Evolutionary conservation across 2,888 invertebrate genomes (phyloP), one percentile per base, ranked within the genome.

Genomic region (Deilephila elpenor): DNA sequence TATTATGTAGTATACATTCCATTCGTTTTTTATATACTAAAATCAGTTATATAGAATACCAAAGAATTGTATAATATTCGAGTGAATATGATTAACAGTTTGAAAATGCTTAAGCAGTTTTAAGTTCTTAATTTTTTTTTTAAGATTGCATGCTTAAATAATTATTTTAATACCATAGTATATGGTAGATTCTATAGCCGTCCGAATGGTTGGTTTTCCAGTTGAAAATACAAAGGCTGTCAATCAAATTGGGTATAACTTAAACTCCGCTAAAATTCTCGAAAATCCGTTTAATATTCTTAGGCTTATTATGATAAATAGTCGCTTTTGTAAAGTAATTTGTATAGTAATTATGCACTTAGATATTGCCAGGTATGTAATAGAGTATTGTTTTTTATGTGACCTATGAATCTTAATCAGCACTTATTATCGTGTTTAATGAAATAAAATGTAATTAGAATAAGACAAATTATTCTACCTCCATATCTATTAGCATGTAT

Each of bases 381-480:
- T 44, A 64, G 6, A 25, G 25, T 44, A 20, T 20, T 44, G 14
- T 44, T 64, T 64, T 25, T 64, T n/a, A 44, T 20, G 7, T 29
- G 14, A 44, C 44, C 11, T 44, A 11, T 44, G 14, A 60, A 56
- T 29, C 29, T 60, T 17, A 37, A 44, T 44, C 44, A 37, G 44
- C 64, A 64, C 62, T n/a, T n/a, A 62, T 20, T 3, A 64, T 60
- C 19, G 20, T 37, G 20, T 64, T 11, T 32, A 32, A 64, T 62
- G 32, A 32, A 17, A 29, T 32, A 19, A 14, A 25, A 17, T 29
- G 2, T 29, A 29, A 37, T 44, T 64, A 64, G 44, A 20, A 44
- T 64, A 64, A 64, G 64, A 37, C n/a, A 20, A 37, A 20, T 34
- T 64, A 20, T 64, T 64, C 64, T 64, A 64, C 64, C 64, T 64